These are phyloP conservation scores for Xenotilapia flavipinnis DNA, from an alignment of 2,113 vertebrate species.

Conservation along the genomic window DNA sequence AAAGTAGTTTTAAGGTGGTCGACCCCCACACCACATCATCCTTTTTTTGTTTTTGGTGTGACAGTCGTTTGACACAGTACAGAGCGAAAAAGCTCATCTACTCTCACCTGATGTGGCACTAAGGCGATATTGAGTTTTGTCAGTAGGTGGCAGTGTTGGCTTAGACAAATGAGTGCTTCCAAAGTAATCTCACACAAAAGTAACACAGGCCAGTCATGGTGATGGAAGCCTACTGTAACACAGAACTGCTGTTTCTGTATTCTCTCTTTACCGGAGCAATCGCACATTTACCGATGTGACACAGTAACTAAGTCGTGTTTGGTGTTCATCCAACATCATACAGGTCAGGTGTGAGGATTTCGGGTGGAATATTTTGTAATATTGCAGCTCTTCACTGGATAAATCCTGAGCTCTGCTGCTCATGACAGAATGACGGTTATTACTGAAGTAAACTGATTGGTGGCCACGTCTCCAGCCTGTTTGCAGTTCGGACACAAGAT, in stretches of 20 bases:
- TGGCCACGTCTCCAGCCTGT: too few relatives aligned
- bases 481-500: too few relatives aligned
- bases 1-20: not conserved
- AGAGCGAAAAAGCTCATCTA: fast-evolving
- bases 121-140: fast-evolving
- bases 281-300: not conserved
- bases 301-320: not conserved
- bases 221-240: fast-evolving
- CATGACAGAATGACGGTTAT: too few relatives aligned
- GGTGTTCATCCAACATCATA: not conserved
- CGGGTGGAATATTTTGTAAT: too few relatives aligned
- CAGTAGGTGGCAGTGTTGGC: not conserved
- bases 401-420: too few relatives aligned
- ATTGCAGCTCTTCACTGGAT: too few relatives aligned
- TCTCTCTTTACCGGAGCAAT: fast-evolving
- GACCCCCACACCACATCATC: fast-evolving
- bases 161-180: not conserved
- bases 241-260: not conserved
- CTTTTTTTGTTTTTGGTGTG: not conserved
- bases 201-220: not conserved
- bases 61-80: not conserved
- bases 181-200: not conserved
- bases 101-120: fast-evolving
- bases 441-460: too few relatives aligned
- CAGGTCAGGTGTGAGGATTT: too few relatives aligned